These are phyloP conservation scores for Phalacrocorax aristotelis DNA, from an alignment of 2,113 vertebrate genomes.

Conservation along the genomic window DNA sequence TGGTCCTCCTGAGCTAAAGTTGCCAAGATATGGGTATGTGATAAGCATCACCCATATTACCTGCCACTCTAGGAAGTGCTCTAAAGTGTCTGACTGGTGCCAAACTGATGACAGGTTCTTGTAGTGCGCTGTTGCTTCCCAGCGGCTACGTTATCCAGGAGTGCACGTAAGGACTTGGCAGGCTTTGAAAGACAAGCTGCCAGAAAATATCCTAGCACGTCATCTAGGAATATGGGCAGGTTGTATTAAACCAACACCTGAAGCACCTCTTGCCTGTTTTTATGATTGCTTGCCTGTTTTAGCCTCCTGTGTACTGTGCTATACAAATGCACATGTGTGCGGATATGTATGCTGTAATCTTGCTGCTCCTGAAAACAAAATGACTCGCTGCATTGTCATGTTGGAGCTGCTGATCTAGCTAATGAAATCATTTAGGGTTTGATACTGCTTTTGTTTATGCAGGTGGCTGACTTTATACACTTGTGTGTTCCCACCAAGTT, in stretches of 20 bases:
- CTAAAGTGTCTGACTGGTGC: neutral
- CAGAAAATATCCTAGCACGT: neutral
- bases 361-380: neutral
- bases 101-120: neutral
- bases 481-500: neutral
- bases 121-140: neutral
- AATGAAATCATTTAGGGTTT: neutral
- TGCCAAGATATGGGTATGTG: neutral
- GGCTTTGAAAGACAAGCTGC: neutral
- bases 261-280: neutral
- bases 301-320: neutral
- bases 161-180: neutral
- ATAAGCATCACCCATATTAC: neutral
- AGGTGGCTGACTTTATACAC: neutral
- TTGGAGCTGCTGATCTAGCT: neutral
- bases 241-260: neutral
- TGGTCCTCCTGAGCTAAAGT: neutral
- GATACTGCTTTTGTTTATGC: neutral
- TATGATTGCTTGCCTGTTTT: neutral
- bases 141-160: neutral
- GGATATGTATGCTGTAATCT: neutral
- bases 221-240: neutral
- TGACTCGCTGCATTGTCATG: fast-evolving
- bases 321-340: fast-evolving
- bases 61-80: neutral